Percentiles rank a stretch among this genome's conserved stretches.
Conservation (phyloP, 2,888 invertebrate genomes). For the Amorpha juglandis region DNA sequence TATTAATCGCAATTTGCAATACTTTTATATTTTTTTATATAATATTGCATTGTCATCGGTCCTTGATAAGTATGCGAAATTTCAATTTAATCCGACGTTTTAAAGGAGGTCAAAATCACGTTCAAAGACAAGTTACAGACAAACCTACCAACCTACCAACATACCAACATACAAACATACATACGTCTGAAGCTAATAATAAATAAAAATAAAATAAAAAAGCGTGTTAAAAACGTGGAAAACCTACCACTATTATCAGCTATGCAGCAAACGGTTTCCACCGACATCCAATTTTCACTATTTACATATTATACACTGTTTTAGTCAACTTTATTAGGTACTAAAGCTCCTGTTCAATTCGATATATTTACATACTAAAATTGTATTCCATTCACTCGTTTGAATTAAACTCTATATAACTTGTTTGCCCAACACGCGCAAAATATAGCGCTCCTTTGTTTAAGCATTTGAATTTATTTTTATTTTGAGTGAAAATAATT, state of each 20-base stretch:
- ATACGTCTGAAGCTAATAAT: no score
- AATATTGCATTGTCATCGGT: no score
- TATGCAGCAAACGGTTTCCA: neutral
- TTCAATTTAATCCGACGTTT: no score
- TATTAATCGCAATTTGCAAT: no score
- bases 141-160: no score
- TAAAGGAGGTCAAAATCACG: no score
- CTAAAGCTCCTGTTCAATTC: neutral
- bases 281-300: neutral
- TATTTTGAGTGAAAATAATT: no score
- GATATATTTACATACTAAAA: neutral
- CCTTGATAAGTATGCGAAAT: no score
- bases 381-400: constrained; percentile 1
- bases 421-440: neutral
- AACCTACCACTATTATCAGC: neutral
- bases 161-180: no score
- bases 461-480: neutral
- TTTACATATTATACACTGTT: constrained; percentile 16
- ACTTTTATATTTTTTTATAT: no score
- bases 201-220: no score
- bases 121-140: no score
- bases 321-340: neutral
- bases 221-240: neutral
- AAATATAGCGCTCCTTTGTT: neutral
- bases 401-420: neutral